Base-by-base conservation (phyloP, 2,888 invertebrate species). In the Eupeodes latifasciatus region DNA sequence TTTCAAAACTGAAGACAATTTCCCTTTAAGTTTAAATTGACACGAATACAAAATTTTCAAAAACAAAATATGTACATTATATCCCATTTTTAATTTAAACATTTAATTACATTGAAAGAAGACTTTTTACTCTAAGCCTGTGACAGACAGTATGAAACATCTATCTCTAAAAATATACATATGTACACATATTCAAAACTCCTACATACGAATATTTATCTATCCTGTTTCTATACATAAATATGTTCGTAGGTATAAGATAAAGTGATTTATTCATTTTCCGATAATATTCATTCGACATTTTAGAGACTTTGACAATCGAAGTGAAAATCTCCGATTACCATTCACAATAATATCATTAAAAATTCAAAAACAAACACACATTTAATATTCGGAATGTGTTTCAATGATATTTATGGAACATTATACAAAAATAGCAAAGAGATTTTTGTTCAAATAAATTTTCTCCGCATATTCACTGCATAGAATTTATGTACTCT, bases 271-370 rank as follows among this genome's bases (percentile, higher is more conserved):
- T 59, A 59, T 59, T 59, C 14, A 59, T 59, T 59, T 59, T 36
- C 5, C 59, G 34, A 59, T 59, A 59, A 59, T n/a, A 36, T 59
- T 59, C 9, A 36, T 59, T 59, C 9, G 14, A 59, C 59, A 47
- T 47, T 9, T 27, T 27, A 27, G 40, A 59, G 34, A 59, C 34
- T 59, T 59, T 59, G 59, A 36, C 59, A 59, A 36, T 36, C 12
- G 34, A 59, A n/a, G 14, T 59, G n/a, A 59, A 14, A n/a, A 14
- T 59, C 59, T 59, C 59, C 59, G 34, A 59, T 36, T 36, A 59
- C 59, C 0, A n/a, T 34, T 59, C 59, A n/a, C n/a, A 36, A 59
- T 59, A 59, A 59, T n/a, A 59, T 36, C n/a, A 59, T 59, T 59
- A 59, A 59, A 40, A 34, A 36, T 36, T 59, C 59, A 14, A 34